Evolutionary conservation across 2,888 invertebrate species (phyloP), one percentile per base, ranked within the genome.

Genomic region (Mythimna impura): DNA sequence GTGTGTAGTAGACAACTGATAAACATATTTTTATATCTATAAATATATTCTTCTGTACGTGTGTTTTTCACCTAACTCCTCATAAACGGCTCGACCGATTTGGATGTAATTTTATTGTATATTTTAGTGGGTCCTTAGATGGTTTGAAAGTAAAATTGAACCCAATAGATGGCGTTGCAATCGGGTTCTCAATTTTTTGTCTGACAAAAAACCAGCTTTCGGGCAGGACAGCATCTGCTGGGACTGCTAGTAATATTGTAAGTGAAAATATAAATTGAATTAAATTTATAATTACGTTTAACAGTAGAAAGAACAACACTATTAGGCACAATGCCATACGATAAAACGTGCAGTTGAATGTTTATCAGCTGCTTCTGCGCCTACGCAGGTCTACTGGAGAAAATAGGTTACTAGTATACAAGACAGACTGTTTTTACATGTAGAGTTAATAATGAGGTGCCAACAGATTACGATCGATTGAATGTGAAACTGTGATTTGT

Each of bases 321-420:
- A 73, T 82, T 80, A 82, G 80, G 82, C 82, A 80, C 55, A 22
- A 34, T 78, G 82, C 82, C 80, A 80, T 78, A 57, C 65, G 30
- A 47, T 69, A 43, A 78, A 73, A 68, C 58, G 60, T 25, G 14
- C 12, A 12, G 17, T 65, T 55, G 30, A 40, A 50, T 58, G 73
- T 73, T 66, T 66, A 61, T 60, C 79, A 61, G 60, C 47, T 76
- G 60, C 17, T 60, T 50, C 47, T 54, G 80, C 65, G 2, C 76
- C 60, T 61, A 76, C 76, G 80, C 60, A 68, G 12, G 22, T 50
- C 12, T 12, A 20, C 30, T 55, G 22, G 22, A 30, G 52, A 52
- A 78, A 66, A 66, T 64, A 62, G 71, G 66, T 76, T 66, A 78
- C 47, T 67, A 34, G 67, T 34, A 3, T 54, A 43, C 40, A 22